These are phyloP conservation scores for Melanerpes aurifrons DNA, from an alignment of 2,113 vertebrate species.

Conservation along the genomic window DNA sequence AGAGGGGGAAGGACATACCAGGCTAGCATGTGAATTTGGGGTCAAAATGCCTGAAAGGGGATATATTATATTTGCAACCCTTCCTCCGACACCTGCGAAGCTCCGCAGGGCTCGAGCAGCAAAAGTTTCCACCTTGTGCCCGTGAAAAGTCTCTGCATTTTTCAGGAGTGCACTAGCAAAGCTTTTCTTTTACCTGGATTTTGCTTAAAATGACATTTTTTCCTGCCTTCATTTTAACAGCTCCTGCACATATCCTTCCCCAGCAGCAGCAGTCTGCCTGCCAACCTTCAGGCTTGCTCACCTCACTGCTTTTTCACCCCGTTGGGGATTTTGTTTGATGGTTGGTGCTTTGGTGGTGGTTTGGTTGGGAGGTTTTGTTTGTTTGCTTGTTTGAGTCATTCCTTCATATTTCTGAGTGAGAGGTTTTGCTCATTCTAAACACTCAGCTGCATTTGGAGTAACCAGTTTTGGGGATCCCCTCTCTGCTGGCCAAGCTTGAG, in stretches of 20 bases:
- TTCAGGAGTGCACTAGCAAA: fast-evolving
- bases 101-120: fast-evolving
- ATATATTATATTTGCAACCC: neutral
- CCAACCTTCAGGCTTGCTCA: neutral
- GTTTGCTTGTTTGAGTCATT: neutral
- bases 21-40: neutral
- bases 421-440: neutral
- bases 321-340: neutral
- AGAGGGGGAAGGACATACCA: fast-evolving
- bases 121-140: fast-evolving
- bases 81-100: fast-evolving
- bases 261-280: neutral
- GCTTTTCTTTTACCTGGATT: neutral
- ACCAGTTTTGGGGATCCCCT: neutral
- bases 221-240: neutral
- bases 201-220: neutral
- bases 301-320: neutral
- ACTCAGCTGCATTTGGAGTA: neutral
- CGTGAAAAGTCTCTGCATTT: neutral
- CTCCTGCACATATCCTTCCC: too few relatives aligned
- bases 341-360: neutral
- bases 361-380: neutral
- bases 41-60: neutral
- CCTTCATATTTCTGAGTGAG: neutral
- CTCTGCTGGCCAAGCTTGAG: neutral